Base-by-base conservation (phyloP, 2,888 invertebrate genomes). In the Zhuqinia jingwanae region DNA sequence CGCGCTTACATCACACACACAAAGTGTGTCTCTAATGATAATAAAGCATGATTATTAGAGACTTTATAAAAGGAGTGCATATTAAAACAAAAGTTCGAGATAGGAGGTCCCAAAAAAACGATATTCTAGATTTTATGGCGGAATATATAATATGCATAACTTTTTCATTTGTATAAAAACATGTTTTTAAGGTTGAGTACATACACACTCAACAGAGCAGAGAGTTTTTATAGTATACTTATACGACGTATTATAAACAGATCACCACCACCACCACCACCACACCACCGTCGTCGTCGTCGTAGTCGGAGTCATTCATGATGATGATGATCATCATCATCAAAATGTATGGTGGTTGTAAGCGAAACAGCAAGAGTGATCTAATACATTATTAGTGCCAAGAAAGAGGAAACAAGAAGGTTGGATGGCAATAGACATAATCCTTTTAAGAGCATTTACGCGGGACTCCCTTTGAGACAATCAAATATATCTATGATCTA, bases 401-500 rank as follows among this genome's bases (percentile, higher is more conserved):
- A 77, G 78, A 63, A 58, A 85, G 63, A 79, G 85, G 30, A 85
- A 79, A 75, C 76, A 83, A 78, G 87, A 78, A 82, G 78, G 79
- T 60, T 79, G 78, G 85, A 81, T 84, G 88, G 85, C 88, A 88
- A 86, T 83, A 85, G 86, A 87, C 87, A 83, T 89, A 88, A 89
- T 89, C 89, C 89, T 86, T 89, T 89, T 89, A 89, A 87, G 88
- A 89, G 88, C 89, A 88, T 88, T 89, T 89, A 88, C 86, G 79
- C 79, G 77, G 82, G 82, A 77, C 87, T 88, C 88, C 89, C 88
- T 89, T 87, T 88, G 89, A 88, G 88, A 89, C 88, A 89, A 88
- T 89, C 88, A 89, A 88, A 88, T 89, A 89, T 89, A 88, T 89
- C 88, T 84, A 87, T 88, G 88, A 89, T 89, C 89, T 89, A 89